Conservation (phyloP, 2,797 vertebrate genomes). For the Schizopygopsis malacanthus region DNA sequence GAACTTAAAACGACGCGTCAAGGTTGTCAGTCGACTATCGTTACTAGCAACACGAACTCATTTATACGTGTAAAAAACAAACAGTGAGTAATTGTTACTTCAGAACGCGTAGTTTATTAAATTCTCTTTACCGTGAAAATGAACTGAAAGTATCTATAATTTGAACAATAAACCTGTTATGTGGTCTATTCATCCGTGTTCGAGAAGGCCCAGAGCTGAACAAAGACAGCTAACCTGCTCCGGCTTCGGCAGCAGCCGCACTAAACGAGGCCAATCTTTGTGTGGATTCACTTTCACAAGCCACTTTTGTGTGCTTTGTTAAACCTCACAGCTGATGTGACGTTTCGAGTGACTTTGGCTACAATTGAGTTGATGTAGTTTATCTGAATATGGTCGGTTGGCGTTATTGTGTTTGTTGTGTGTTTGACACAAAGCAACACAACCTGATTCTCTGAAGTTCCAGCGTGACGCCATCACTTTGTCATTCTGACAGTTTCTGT, state of each 20-base stretch:
- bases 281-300: slow-evolving; percentile 31
- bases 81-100: neutral
- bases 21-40: slow-evolving; percentile 3
- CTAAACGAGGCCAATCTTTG: slow-evolving; percentile 26
- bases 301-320: slow-evolving; percentile 45
- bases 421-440: slow-evolving; percentile 24
- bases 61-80: neutral
- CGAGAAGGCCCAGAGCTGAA: slow-evolving; percentile 43
- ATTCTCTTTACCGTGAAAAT: neutral
- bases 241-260: neutral
- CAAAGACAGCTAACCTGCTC: slow-evolving; percentile 33
- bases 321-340: slow-evolving; percentile 18
- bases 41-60: too few species aligned
- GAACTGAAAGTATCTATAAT: neutral
- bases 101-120: neutral
- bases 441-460: slow-evolving; percentile 38
- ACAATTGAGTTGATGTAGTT: slow-evolving; percentile 10
- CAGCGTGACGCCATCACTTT: slow-evolving; percentile 28
- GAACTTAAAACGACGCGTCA: neutral
- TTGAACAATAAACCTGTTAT: neutral
- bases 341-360: slow-evolving; percentile 18
- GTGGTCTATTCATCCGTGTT: neutral
- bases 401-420: neutral
- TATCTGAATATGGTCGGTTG: neutral
- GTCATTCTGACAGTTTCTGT: slow-evolving; percentile 39